These are phyloP conservation scores for Gila orcuttii DNA, from an alignment of 2,113 vertebrate species.

Conservation along the genomic window DNA sequence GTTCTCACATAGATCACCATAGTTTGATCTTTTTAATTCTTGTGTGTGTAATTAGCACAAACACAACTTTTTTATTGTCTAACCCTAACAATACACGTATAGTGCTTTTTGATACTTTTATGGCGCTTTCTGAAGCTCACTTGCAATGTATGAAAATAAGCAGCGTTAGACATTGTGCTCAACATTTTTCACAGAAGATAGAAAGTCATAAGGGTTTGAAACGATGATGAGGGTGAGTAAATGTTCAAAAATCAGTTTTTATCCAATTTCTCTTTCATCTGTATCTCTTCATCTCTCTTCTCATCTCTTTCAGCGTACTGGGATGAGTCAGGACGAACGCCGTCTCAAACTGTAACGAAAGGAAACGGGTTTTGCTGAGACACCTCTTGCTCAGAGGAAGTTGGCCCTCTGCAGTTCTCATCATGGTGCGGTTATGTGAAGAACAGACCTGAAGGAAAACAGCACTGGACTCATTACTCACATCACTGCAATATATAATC, in stretches of 20 bases:
- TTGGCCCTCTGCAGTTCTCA: constrained; percentile 48
- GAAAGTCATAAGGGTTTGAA: neutral
- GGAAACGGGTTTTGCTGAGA: neutral
- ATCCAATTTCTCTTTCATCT: neutral
- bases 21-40: neutral
- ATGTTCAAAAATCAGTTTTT: neutral
- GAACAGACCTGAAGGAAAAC: neutral
- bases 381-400: constrained; percentile 43
- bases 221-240: neutral
- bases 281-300: neutral
- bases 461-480: neutral
- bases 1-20: neutral
- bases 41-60: neutral
- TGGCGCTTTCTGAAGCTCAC: neutral
- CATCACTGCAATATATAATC: neutral
- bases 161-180: neutral
- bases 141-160: neutral
- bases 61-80: neutral
- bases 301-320: neutral
- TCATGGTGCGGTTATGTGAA: neutral
- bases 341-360: neutral
- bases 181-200: neutral
- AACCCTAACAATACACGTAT: neutral
- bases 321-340: neutral
- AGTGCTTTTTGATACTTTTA: neutral